A percentile compares a stretch with the other conserved stretches of the same genome.
Conservation (phyloP, 2,888 invertebrate genomes). For the Epistrophe eligans region DNA sequence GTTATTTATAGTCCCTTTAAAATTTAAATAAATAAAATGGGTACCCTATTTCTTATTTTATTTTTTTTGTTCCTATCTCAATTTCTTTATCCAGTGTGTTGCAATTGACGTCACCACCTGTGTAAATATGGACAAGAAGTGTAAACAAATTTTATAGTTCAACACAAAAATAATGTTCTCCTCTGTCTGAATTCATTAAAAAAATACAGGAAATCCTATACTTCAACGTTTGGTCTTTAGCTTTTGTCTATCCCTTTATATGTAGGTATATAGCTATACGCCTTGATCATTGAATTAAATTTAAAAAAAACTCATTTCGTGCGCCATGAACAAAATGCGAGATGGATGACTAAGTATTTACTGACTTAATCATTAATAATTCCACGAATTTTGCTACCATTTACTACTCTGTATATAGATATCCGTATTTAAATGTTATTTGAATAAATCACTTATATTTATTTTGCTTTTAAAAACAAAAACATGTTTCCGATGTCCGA, state of each 20-base stretch:
- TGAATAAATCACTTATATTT: too few species aligned
- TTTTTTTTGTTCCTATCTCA: conserved; percentile 2
- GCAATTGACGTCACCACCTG: conserved; percentile 59
- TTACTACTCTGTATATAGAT: too few species aligned
- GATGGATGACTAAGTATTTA: too few species aligned
- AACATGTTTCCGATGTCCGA: too few species aligned
- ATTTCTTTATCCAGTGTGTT: conserved; percentile 24
- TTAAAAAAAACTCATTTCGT: background rate
- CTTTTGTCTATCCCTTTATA: background rate
- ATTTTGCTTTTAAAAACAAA: too few species aligned
- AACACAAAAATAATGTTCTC: conserved; percentile 14
- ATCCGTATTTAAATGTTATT: too few species aligned
- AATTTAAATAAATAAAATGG: conserved; percentile 33
- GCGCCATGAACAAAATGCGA: too few species aligned
- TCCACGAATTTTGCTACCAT: too few species aligned
- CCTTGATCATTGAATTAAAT: conserved; percentile 2
- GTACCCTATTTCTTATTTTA: background rate
- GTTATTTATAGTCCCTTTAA: too few species aligned
- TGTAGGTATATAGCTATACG: background rate
- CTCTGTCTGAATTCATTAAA: conserved; percentile 1
- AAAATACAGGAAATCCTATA: conserved; percentile 1
- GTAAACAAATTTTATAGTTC: conserved; percentile 48
- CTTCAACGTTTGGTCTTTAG: background rate
- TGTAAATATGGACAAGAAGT: conserved; percentile 35
- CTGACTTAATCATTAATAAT: too few species aligned